Conservation (phyloP, 1,140 invertebrate genomes). For the Antheraea pernyi region DNA sequence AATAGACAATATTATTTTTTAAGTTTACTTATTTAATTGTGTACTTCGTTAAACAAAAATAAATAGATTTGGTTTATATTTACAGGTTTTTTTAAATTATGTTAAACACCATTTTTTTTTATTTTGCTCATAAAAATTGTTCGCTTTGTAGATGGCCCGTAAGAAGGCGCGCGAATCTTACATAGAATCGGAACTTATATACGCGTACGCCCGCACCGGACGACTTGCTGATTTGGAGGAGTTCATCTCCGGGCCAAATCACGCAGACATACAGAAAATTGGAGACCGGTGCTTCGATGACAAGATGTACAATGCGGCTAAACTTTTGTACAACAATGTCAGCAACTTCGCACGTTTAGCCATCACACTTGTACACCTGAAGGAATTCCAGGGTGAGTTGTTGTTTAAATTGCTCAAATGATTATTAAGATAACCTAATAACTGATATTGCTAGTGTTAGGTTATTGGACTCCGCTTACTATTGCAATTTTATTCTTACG, state of each 20-base stretch:
- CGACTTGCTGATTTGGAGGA: slow-evolving; percentile 98
- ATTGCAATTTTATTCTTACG: too few relatives aligned
- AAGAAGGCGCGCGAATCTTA: slow-evolving; percentile 99
- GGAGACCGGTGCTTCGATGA: slow-evolving; percentile 99
- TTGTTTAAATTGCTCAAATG: too few relatives aligned
- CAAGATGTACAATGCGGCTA: slow-evolving; percentile 98
- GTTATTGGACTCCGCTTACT: too few relatives aligned
- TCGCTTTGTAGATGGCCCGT: slow-evolving; percentile 94
- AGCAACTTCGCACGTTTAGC: slow-evolving; percentile 99
- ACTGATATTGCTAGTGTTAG: too few relatives aligned
- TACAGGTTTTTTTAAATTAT: too few relatives aligned
- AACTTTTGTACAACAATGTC: slow-evolving; percentile 99
- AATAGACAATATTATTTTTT: too few relatives aligned
- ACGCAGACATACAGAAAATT: slow-evolving; percentile 99
- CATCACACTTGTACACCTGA: slow-evolving; percentile 98
- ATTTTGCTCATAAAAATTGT: too few relatives aligned
- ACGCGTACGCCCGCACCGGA: slow-evolving; percentile 98
- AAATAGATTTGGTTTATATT: too few relatives aligned
- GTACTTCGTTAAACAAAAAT: too few relatives aligned
- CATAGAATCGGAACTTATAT: slow-evolving; percentile 99
- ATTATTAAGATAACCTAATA: too few relatives aligned
- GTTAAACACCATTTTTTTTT: too few relatives aligned
- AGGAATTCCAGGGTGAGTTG: slow-evolving; percentile 92
- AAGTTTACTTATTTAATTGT: too few relatives aligned
- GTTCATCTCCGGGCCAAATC: slow-evolving; percentile 99